Evolutionary conservation across 2,888 invertebrate species (phyloP), one percentile per base, ranked within the genome.

Genomic region (Copidosoma aretas): DNA sequence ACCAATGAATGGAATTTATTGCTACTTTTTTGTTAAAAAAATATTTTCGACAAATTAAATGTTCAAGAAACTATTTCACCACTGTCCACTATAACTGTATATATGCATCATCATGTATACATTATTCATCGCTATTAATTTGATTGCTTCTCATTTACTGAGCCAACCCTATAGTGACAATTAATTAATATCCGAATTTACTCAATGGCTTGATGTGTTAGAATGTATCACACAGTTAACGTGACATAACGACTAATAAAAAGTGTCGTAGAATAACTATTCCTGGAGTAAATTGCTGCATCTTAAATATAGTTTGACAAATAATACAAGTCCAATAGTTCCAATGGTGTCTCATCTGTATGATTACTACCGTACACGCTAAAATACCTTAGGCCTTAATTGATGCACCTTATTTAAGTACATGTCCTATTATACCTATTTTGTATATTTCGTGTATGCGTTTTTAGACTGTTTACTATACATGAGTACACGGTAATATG

Each of bases 401-500:
- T 46, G 43, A 46, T 46, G 43, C 43, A 46, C 43, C 17, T 46
- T 46, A 46, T 8, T 46, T 8, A 46, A 46, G 43, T 46, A 46
- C 43, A 46, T 32, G 32, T 32, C 32, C 32, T 32, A 32, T 8
- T 32, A 32, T 32, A 32, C 32, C 32, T 32, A 32, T 32, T 46
- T 46, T 46, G 12, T 46, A 46, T 17, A 46, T 46, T 32, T 46
- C 43, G 43, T 46, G 43, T 46, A 46, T 46, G 17, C 43, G 43
- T 46, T 46, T 46, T 46, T 56, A 32, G 32, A 32, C 32, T 56
- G 25, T 39, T 24, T 24, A 14, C 17, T 25, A 8, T 46, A 46
- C 43, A 46, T 46, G 17, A 46, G 43, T 80, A 82, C 80, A 81
- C 81, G 81, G 81, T 82, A 82, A 81, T n/a, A n/a, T n/a, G n/a